These are phyloP conservation scores for Spodoptera litura DNA, from an alignment of 1,140 invertebrate species.

Conservation along the genomic window DNA sequence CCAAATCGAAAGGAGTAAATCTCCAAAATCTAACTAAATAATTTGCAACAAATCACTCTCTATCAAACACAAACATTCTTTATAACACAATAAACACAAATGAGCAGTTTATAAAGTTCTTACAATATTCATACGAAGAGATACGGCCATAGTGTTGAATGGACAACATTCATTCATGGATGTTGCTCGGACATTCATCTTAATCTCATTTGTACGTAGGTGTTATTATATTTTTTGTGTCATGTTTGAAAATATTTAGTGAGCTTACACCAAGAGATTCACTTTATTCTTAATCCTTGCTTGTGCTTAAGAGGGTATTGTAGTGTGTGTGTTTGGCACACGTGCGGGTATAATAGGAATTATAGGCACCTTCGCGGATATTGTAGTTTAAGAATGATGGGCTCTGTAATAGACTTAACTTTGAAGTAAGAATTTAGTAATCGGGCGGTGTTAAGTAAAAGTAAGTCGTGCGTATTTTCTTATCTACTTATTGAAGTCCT, in stretches of 20 bases:
- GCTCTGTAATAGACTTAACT: too few relatives aligned
- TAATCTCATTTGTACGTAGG: background rate
- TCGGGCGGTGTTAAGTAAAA: too few relatives aligned
- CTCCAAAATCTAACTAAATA: too few relatives aligned
- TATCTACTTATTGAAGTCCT: too few relatives aligned
- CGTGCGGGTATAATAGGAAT: background rate
- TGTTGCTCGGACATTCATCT: background rate
- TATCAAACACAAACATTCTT: background rate
- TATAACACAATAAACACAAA: background rate
- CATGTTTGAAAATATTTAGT: background rate
- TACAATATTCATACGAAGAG: background rate
- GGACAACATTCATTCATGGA: slow-evolving; percentile 1
- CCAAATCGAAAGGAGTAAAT: too few relatives aligned
- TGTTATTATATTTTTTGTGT: background rate
- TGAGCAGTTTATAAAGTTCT: slow-evolving; percentile 11
- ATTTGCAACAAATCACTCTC: background rate
- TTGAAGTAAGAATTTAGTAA: too few relatives aligned
- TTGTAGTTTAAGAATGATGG: too few relatives aligned
- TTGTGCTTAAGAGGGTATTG: slow-evolving; percentile 6
- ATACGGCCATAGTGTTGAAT: background rate
- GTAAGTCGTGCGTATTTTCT: too few relatives aligned
- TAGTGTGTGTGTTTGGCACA: background rate
- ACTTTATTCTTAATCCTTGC: background rate
- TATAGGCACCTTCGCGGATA: background rate
- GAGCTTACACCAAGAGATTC: background rate